These are phyloP conservation scores for Carassius auratus DNA, from an alignment of 2,113 vertebrate genomes.

Conservation along the genomic window DNA sequence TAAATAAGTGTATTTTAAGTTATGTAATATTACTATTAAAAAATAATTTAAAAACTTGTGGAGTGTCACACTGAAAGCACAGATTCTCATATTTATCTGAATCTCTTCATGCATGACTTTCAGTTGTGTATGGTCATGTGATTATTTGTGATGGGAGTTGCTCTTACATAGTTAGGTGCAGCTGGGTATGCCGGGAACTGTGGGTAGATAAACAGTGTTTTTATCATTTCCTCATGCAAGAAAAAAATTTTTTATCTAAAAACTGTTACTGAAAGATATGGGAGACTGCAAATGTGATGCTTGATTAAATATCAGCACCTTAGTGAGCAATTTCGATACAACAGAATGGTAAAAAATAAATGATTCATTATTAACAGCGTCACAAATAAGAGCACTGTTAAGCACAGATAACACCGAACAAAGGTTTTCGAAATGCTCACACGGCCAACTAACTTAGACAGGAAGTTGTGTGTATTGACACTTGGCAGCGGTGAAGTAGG, in stretches of 20 bases:
- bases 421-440: neutral
- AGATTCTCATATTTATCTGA: neutral
- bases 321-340: neutral
- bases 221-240: neutral
- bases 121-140: neutral
- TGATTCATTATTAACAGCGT: neutral
- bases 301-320: neutral
- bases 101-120: neutral
- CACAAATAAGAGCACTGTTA: neutral
- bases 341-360: neutral
- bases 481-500: neutral
- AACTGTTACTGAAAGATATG: conserved; percentile 3
- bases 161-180: conserved; percentile 53
- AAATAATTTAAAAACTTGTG: neutral
- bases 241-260: no score
- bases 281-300: neutral
- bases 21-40: neutral
- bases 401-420: neutral
- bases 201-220: neutral
- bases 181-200: conserved; percentile 49
- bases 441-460: neutral
- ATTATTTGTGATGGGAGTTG: neutral
- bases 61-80: neutral
- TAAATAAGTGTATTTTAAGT: neutral
- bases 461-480: neutral